Conservation (phyloP, 2,113 vertebrate species). For the Cardinalis cardinalis region DNA sequence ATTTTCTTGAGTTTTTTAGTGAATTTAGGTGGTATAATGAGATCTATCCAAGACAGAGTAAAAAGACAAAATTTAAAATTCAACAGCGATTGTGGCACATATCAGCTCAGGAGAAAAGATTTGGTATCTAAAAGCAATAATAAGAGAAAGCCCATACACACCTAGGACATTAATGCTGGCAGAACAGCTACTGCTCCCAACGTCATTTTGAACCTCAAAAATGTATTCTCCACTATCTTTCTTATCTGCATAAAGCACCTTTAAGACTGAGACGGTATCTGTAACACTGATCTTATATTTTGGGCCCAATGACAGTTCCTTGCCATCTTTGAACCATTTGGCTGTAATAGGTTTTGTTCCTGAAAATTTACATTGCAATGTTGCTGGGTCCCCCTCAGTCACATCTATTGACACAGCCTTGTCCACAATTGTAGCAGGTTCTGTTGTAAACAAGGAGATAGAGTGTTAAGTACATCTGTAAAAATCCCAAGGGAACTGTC, state of each 20-base stretch:
- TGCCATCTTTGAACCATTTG: conserved; percentile 88
- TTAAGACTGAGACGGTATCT: conserved; percentile 87
- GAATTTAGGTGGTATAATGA: conserved; percentile 94
- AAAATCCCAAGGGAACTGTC: not conserved
- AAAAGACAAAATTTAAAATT: conserved; percentile 41
- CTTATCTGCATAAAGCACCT: conserved; percentile 88
- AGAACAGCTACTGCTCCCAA: conserved; percentile 87
- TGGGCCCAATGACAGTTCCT: conserved; percentile 82
- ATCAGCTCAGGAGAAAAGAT: not conserved
- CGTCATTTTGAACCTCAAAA: conserved; percentile 93
- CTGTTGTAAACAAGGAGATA: conserved; percentile 75
- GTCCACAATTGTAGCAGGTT: conserved; percentile 91
- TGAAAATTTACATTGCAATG: conserved; percentile 89
- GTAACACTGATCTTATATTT: conserved; percentile 89
- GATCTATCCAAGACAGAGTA: conserved; percentile 80
- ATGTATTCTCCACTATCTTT: conserved; percentile 87
- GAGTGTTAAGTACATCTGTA: not conserved
- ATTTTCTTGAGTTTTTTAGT: conserved; percentile 93
- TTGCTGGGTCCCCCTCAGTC: conserved; percentile 93
- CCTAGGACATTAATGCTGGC: conserved; percentile 88
- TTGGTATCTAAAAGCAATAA: not conserved
- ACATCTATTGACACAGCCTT: conserved; percentile 93
- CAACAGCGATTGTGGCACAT: not conserved
- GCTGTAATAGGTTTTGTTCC: conserved; percentile 90
- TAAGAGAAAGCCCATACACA: conserved; percentile 72